Conservation (phyloP, 2,113 vertebrate species). For the Myrmecophaga tridactyla region DNA sequence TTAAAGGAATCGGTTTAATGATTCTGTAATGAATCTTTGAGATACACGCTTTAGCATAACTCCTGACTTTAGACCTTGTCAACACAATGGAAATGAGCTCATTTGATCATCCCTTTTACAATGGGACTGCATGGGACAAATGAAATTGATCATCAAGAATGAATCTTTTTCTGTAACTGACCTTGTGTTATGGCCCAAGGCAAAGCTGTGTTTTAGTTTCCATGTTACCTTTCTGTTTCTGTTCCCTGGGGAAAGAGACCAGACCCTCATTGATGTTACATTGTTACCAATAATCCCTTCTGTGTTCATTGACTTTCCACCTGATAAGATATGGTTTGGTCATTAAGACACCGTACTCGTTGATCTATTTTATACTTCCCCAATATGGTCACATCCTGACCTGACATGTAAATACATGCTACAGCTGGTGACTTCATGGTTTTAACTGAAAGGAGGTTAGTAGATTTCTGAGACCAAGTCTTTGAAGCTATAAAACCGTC, state of each 20-base stretch:
- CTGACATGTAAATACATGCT: neutral
- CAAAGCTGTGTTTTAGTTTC: conserved; percentile 46
- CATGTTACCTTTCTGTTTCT: neutral
- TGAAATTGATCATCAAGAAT: conserved; percentile 35
- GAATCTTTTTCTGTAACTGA: neutral
- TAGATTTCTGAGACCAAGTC: neutral
- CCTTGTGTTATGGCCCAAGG: conserved; percentile 32
- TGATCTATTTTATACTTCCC: neutral
- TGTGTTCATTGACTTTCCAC: conserved; percentile 20
- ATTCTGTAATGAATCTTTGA: conserved; percentile 60
- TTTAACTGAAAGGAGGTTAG: neutral
- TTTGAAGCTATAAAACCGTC: neutral
- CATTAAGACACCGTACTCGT: conserved; percentile 8
- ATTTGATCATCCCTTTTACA: conserved; percentile 44
- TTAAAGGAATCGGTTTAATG: conserved; percentile 72
- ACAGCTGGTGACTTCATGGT: neutral
- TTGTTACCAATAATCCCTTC: neutral
- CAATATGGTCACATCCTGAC: neutral
- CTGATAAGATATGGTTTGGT: conserved; percentile 43
- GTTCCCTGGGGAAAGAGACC: neutral
- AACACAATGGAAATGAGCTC: conserved; percentile 55
- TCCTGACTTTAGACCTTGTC: conserved; percentile 61
- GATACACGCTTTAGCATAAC: conserved; percentile 63
- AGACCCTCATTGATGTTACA: neutral
- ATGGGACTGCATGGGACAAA: neutral